phyloP scores from a whole-genome alignment of 2,888 invertebrate species.

The Dysmachus trigonus region DNA sequence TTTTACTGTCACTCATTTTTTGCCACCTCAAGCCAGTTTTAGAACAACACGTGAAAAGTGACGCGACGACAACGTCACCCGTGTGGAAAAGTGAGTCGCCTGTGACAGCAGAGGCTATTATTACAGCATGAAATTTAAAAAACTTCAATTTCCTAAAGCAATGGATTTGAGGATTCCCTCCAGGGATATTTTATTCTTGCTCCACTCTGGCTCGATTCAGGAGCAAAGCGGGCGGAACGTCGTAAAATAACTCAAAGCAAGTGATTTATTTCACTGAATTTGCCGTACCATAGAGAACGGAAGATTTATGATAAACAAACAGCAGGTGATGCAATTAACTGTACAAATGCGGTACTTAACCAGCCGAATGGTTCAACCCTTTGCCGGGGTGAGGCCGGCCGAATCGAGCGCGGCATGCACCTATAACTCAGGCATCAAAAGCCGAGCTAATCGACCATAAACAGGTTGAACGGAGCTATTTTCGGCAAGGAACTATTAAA shows the following conservation, averaged over 20 bases:
- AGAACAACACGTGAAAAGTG: no score
- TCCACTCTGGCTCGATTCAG: neutral
- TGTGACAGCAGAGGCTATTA: no score
- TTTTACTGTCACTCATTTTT: no score
- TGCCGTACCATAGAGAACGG: neutral
- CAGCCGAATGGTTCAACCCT: constrained; percentile 9
- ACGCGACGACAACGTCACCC: no score
- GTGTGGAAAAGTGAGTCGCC: no score
- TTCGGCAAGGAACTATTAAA: constrained; percentile 23
- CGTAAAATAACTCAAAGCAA: neutral
- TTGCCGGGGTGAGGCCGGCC: neutral
- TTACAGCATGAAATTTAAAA: neutral
- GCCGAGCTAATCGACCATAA: constrained; percentile 35
- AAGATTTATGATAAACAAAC: constrained; percentile 37
- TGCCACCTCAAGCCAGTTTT: no score
- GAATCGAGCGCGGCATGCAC: neutral
- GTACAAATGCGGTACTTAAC: constrained; percentile 27
- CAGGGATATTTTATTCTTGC: neutral
- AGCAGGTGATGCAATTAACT: constrained; percentile 39
- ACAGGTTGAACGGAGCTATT: neutral
- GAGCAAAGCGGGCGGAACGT: neutral
- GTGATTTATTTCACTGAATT: constrained; percentile 6
- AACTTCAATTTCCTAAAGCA: neutral
- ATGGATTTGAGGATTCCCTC: neutral
- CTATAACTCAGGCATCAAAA: neutral